Evolutionary conservation across 2,888 invertebrate genomes (phyloP).

Genomic region (Pinctada fucata): DNA sequence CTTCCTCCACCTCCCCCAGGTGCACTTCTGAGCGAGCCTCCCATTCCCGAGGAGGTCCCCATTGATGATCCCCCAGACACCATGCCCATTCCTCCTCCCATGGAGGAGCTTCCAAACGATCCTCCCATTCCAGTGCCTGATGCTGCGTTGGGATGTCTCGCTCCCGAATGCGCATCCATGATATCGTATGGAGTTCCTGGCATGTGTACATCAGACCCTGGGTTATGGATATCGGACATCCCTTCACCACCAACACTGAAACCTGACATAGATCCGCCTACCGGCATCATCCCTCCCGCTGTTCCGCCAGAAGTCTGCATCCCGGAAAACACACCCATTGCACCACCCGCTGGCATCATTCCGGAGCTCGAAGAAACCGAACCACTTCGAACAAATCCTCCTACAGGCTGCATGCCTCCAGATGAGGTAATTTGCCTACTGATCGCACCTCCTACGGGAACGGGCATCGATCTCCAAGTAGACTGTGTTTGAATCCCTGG

Average conservation of each 20-base stretch:
- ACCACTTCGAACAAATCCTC: not conserved
- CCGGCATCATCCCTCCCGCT: not conserved
- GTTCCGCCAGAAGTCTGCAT: slow-evolving; percentile 4
- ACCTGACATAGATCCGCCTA: slow-evolving; percentile 12
- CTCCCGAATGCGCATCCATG: not conserved
- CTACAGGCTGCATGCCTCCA: not conserved
- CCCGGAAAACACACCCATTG: not conserved
- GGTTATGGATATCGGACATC: not conserved
- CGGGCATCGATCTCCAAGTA: not conserved
- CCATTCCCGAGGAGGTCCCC: not conserved
- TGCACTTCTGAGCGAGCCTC: slow-evolving; percentile 8
- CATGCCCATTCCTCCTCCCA: not conserved
- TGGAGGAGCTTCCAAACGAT: not conserved
- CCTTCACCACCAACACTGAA: not conserved
- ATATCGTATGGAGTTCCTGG: not conserved
- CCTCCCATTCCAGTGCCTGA: not conserved
- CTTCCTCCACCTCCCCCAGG: slow-evolving; percentile 2
- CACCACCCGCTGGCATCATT: not conserved
- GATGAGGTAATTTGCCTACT: not conserved
- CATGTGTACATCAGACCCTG: not conserved
- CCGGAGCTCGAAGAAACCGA: not conserved
- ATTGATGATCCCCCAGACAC: not conserved
- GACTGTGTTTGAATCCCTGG: slow-evolving; percentile 19
- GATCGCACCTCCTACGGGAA: slow-evolving; percentile 1
- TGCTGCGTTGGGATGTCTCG: not conserved